Evolutionary conservation across 1,140 invertebrate species (phyloP).

Genomic region (Mya arenaria): DNA sequence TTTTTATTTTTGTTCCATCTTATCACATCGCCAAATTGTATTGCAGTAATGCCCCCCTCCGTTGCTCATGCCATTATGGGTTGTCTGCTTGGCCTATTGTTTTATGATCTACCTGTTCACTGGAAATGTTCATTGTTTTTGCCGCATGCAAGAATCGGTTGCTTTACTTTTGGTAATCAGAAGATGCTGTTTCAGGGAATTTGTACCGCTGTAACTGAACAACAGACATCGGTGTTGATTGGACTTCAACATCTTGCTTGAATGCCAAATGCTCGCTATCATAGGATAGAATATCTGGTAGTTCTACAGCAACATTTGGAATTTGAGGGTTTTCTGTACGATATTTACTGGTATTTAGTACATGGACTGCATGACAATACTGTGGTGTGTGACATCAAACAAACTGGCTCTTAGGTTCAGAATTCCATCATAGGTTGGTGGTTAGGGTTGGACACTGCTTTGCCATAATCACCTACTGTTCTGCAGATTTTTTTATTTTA

Average conservation of each 20-base stretch:
- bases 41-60: neutral
- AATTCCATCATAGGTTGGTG: neutral
- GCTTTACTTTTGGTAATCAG: neutral
- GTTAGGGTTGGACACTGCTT: neutral
- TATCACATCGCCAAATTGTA: neutral
- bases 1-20: neutral
- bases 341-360: neutral
- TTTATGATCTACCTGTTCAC: neutral
- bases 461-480: slow-evolving; percentile 3
- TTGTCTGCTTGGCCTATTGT: slow-evolving; percentile 12
- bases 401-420: neutral
- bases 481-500: slow-evolving; percentile 1
- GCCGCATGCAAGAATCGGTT: neutral
- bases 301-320: neutral
- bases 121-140: neutral
- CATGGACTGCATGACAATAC: neutral
- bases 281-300: neutral
- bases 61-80: neutral
- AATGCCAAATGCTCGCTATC: neutral
- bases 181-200: neutral
- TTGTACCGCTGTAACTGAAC: neutral
- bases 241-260: neutral
- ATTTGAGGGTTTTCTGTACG: neutral
- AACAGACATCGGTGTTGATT: neutral
- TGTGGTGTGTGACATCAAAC: slow-evolving; percentile 8